These are phyloP conservation scores for Allygus modestus DNA, from an alignment of 2,888 invertebrate species.

Conservation along the genomic window DNA sequence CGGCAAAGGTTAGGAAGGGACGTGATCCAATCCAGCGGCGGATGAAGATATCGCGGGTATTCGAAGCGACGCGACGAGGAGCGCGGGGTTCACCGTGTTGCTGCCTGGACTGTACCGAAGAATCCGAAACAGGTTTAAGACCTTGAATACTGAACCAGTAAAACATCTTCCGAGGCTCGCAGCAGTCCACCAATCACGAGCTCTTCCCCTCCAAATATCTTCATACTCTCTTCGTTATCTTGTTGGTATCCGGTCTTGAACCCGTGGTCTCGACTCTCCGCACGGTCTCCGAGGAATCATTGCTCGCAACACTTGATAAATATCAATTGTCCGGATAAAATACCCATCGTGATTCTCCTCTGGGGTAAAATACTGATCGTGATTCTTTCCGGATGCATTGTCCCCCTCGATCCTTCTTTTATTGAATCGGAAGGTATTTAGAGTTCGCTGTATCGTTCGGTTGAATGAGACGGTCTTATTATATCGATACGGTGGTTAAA, in stretches of 20 bases:
- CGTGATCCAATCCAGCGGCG: constrained; percentile 15
- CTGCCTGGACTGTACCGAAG: constrained; percentile 59
- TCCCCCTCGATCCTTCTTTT: background rate
- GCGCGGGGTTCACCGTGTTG: background rate
- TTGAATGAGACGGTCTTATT: background rate
- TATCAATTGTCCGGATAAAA: constrained; percentile 42
- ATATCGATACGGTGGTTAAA: too few species aligned
- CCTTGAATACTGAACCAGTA: constrained; percentile 64
- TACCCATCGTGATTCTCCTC: background rate
- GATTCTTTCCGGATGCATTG: background rate
- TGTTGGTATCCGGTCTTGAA: constrained; percentile 41
- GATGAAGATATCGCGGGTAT: constrained; percentile 48
- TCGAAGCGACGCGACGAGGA: background rate
- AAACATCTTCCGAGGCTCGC: constrained; percentile 60
- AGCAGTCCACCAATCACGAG: constrained; percentile 53
- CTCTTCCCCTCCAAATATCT: constrained; percentile 54
- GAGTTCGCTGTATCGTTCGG: background rate
- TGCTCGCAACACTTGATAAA: constrained; percentile 42
- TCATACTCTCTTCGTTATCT: constrained; percentile 54
- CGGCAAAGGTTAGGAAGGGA: constrained; percentile 3
- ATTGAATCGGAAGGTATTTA: background rate
- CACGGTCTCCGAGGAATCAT: constrained; percentile 7
- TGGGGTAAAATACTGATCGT: constrained; percentile 10
- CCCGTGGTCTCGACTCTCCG: background rate
- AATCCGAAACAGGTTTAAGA: constrained; percentile 60